Evolutionary conservation across 2,797 vertebrate species (phyloP).

Genomic region (Ctenochaetus hawaiiensis): DNA sequence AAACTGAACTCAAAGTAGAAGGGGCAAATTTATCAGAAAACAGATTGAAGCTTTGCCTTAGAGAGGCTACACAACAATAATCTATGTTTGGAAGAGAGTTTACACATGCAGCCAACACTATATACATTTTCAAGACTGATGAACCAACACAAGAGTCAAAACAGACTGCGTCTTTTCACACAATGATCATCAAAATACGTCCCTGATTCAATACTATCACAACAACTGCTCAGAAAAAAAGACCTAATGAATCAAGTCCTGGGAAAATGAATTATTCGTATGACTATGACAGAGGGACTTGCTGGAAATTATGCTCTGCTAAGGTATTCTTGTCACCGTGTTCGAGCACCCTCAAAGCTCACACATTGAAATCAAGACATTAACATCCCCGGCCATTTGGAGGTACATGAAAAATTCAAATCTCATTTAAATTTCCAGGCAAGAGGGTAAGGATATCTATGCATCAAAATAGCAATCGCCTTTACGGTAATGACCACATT

Average conservation of each 20-base stretch:
- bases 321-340: conserved; percentile 59
- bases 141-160: conserved; percentile 41
- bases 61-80: conserved; percentile 21
- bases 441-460: conserved; percentile 73
- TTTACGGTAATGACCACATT: conserved; percentile 72
- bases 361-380: conserved; percentile 69
- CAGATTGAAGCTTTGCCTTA: conserved; percentile 18
- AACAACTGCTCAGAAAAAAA: conserved; percentile 36
- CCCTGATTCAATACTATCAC: conserved; percentile 56
- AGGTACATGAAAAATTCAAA: conserved; percentile 84
- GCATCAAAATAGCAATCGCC: conserved; percentile 76
- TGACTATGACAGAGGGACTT: conserved; percentile 52
- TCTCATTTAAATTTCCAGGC: conserved; percentile 80
- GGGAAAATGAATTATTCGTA: conserved; percentile 62
- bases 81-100: conserved; percentile 13
- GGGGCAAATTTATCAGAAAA: conserved; percentile 9
- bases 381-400: conserved; percentile 74
- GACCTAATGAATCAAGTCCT: conserved; percentile 54
- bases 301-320: conserved; percentile 52
- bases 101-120: conserved; percentile 30
- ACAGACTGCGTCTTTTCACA: conserved; percentile 23
- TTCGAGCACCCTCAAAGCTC: conserved; percentile 58
- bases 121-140: conserved; percentile 41
- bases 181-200: conserved; percentile 54
- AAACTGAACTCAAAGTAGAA: conserved; percentile 9